phyloP scores from a whole-genome alignment of 2,888 invertebrate species.

The Sinelater perroti region DNA sequence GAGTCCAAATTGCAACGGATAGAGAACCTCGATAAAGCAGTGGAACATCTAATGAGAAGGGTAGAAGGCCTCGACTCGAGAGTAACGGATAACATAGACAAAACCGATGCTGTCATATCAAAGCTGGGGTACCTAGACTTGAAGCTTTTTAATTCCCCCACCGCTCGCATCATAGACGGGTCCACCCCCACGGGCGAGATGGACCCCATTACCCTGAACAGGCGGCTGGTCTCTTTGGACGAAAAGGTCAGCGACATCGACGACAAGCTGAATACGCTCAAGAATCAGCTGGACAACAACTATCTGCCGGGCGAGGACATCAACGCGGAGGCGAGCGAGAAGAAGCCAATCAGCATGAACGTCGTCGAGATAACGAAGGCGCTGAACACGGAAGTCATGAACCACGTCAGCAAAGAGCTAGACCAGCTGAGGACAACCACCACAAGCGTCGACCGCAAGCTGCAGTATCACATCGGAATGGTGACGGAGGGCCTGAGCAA shows the following conservation, averaged over 20 bases:
- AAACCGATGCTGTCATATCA: constrained; percentile 83
- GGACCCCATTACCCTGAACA: constrained; percentile 63
- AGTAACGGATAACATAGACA: constrained; percentile 83
- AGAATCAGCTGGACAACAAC: constrained; percentile 85
- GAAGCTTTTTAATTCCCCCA: constrained; percentile 68
- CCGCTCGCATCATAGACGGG: constrained; percentile 39
- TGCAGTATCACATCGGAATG: constrained; percentile 85
- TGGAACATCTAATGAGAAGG: constrained; percentile 85
- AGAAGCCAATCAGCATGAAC: constrained; percentile 84
- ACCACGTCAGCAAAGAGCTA: constrained; percentile 82
- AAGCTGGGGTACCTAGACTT: constrained; percentile 79
- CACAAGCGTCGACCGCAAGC: constrained; percentile 79
- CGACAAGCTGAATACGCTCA: constrained; percentile 77
- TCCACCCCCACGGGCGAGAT: constrained; percentile 27
- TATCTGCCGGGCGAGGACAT: constrained; percentile 83
- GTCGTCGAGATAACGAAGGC: constrained; percentile 84
- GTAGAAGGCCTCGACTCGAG: constrained; percentile 84
- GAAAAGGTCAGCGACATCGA: constrained; percentile 87
- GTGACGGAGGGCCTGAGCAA: constrained; percentile 84
- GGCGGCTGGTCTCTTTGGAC: constrained; percentile 76
- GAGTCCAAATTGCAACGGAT: constrained; percentile 88
- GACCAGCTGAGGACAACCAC: constrained; percentile 81
- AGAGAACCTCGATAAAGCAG: constrained; percentile 87
- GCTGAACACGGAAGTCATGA: constrained; percentile 82
- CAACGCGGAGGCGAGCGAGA: constrained; percentile 87